Conservation (phyloP, 2,797 vertebrate genomes). For the Cynodonichthys magdalenae region DNA sequence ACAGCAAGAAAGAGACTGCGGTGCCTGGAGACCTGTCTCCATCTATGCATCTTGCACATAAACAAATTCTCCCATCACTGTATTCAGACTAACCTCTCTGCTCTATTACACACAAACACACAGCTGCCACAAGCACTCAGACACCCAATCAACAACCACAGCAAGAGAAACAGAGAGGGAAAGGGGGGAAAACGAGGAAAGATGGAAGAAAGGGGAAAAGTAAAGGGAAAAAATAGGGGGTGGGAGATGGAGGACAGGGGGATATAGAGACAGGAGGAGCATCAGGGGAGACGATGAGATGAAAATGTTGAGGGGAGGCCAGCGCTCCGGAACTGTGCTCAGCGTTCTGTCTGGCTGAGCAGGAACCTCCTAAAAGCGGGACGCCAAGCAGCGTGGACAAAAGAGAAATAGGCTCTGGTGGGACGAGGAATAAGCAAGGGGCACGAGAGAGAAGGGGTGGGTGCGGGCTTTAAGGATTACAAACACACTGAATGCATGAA, state of each 20-base stretch:
- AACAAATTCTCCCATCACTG: slow-evolving; percentile 99
- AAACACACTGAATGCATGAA: slow-evolving; percentile 52
- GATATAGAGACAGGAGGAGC: slow-evolving; percentile 53
- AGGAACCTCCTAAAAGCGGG: slow-evolving; percentile 74
- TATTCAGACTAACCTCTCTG: slow-evolving; percentile 99
- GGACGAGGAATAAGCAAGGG: slow-evolving; percentile 49
- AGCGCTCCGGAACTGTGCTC: slow-evolving; percentile 78
- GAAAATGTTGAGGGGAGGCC: slow-evolving; percentile 69
- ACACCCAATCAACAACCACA: slow-evolving; percentile 99
- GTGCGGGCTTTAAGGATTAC: slow-evolving; percentile 32
- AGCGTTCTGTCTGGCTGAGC: slow-evolving; percentile 88
- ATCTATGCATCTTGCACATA: slow-evolving; percentile 99
- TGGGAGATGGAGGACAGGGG: slow-evolving; percentile 68
- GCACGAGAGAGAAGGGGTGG: slow-evolving; percentile 16
- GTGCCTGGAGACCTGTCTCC: slow-evolving; percentile 91
- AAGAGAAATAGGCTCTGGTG: slow-evolving; percentile 61
- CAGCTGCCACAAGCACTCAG: slow-evolving; percentile 99
- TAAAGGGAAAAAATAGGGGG: slow-evolving; percentile 33
- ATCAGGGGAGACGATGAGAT: slow-evolving; percentile 63
- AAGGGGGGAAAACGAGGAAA: slow-evolving; percentile 22
- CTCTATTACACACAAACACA: slow-evolving; percentile 99
- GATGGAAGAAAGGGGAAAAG: slow-evolving; percentile 45
- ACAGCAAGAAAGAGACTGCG: slow-evolving; percentile 86
- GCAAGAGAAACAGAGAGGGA: slow-evolving; percentile 84
- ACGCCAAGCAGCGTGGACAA: slow-evolving; percentile 50